A percentile compares a stretch with the other conserved stretches of the same genome.
These are phyloP conservation scores for Amazona ochrocephala DNA, from an alignment of 2,797 vertebrate species.

Conservation along the genomic window DNA sequence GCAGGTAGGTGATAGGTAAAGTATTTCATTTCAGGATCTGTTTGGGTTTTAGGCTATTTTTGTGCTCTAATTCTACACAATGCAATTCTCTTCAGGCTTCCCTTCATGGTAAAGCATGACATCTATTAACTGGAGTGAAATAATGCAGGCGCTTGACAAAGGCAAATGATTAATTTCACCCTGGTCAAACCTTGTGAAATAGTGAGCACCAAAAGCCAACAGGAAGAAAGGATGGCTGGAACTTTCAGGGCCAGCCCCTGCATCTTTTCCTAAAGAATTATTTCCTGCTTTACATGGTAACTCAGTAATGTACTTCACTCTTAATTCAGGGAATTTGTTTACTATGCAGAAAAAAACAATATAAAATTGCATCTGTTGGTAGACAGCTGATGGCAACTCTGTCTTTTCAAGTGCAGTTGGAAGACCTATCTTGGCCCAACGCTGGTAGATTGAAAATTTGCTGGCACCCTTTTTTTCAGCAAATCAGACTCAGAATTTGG, in stretches of 20 bases:
- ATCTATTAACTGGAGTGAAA: neutral
- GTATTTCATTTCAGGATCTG: neutral
- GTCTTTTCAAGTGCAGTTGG: neutral
- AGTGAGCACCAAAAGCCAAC: neutral
- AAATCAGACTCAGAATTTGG: neutral
- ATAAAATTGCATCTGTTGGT: neutral
- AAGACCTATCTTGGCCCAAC: neutral
- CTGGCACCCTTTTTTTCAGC: neutral
- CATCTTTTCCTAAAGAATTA: neutral
- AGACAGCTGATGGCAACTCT: neutral
- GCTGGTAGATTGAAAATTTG: neutral
- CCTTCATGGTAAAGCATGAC: neutral
- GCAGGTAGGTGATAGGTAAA: neutral
- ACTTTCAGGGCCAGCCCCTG: neutral
- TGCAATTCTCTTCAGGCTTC: neutral
- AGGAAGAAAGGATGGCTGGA: neutral
- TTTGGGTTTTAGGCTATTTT: neutral
- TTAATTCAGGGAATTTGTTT: neutral
- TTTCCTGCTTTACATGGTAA: neutral
- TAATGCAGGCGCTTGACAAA: neutral
- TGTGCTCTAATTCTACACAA: neutral
- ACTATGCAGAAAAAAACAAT: neutral
- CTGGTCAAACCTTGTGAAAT: neutral
- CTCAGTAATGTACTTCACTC: neutral
- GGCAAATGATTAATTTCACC: neutral